Evolutionary conservation across 2,113 vertebrate genomes (phyloP).

Genomic region (Aegotheles bennettii): DNA sequence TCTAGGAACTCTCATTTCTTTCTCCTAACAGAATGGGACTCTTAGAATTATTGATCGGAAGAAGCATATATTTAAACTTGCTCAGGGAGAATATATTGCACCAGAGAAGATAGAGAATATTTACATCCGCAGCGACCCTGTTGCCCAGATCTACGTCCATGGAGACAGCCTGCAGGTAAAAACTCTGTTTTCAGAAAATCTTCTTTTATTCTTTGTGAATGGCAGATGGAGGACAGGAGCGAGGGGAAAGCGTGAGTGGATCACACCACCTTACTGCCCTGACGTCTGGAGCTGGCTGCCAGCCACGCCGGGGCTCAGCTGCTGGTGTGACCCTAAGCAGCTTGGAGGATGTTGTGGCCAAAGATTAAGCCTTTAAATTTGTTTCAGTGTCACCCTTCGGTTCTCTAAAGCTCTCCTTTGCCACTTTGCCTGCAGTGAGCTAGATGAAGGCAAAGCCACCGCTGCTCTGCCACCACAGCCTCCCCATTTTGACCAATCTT

Average conservation of each 20-base stretch:
- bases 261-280: accelerated
- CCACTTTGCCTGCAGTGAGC: neutral
- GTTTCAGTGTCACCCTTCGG: neutral
- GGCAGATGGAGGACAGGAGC: neutral
- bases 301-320: neutral
- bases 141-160: conserved; percentile 91
- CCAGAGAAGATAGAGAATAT: conserved; percentile 99
- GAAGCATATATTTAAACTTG: conserved; percentile 98
- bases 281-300: neutral
- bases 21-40: conserved; percentile 84
- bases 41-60: conserved; percentile 97
- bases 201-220: neutral
- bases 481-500: neutral
- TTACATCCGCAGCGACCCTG: conserved; percentile 91
- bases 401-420: neutral
- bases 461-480: accelerated
- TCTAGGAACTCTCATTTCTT: neutral
- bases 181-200: neutral
- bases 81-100: conserved; percentile 96
- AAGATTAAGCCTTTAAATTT: neutral
- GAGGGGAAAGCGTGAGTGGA: neutral
- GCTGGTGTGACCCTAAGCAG: neutral
- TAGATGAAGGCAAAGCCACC: neutral
- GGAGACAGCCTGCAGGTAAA: conserved; percentile 94
- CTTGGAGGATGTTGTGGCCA: neutral